phyloP scores from a whole-genome alignment of 2,888 invertebrate genomes.

The Apodemia mormo region DNA sequence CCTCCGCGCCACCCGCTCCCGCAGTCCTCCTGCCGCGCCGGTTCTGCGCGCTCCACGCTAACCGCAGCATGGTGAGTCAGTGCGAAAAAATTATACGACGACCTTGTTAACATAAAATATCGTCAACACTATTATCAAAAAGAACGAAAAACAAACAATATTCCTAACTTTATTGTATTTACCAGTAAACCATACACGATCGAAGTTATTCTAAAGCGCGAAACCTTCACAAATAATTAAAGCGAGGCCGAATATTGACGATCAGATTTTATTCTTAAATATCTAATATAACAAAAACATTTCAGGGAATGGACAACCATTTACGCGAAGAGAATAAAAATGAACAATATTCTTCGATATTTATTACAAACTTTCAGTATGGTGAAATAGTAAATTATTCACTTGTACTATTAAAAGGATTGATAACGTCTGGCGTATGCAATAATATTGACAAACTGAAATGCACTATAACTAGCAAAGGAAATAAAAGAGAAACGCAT shows the following conservation, averaged over 20 bases:
- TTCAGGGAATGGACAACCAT: conserved; percentile 80
- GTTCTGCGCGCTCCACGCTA: conserved; percentile 71
- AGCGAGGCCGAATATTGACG: conserved; percentile 31
- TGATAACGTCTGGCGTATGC: conserved; percentile 71
- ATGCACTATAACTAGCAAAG: conserved; percentile 66
- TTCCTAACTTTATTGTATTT: neutral
- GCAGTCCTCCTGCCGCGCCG: conserved; percentile 76
- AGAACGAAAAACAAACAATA: conserved; percentile 21
- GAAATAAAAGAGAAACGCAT: conserved; percentile 63
- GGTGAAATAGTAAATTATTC: conserved; percentile 83
- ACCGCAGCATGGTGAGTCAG: conserved; percentile 80
- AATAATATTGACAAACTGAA: conserved; percentile 66
- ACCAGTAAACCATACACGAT: conserved; percentile 18
- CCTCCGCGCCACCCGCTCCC: conserved; percentile 64
- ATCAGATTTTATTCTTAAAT: conserved; percentile 14
- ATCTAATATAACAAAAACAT: conserved; percentile 40
- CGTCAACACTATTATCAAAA: conserved; percentile 34
- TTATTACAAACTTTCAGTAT: conserved; percentile 83
- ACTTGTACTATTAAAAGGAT: conserved; percentile 83
- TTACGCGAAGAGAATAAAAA: conserved; percentile 66
- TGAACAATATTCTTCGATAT: conserved; percentile 69
- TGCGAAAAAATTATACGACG: conserved; percentile 71
- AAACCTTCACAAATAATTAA: conserved; percentile 32
- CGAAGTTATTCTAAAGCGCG: conserved; percentile 32
- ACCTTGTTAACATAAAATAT: conserved; percentile 44